A percentile compares a stretch with the other conserved stretches of the same genome.
These are phyloP conservation scores for Drosophila pegasa DNA, from an alignment of 2,888 invertebrate species.

Conservation along the genomic window DNA sequence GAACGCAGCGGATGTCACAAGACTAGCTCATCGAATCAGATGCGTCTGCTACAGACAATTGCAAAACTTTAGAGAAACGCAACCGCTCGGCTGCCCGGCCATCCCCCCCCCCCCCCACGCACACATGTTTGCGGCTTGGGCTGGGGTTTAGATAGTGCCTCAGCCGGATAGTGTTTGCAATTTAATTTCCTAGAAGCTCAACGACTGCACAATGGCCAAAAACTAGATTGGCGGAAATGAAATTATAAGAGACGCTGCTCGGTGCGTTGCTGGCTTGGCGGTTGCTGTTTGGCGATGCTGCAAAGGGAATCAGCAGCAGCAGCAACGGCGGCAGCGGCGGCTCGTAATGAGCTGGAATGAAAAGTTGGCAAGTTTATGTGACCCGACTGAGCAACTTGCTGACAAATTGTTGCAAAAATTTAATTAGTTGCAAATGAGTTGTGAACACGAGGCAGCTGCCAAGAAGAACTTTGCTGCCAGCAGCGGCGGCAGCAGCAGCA, in stretches of 20 bases:
- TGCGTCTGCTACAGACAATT: constrained; percentile 8
- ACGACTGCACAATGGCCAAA: constrained; percentile 54
- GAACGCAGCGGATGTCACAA: not conserved
- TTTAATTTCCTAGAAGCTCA: constrained; percentile 65
- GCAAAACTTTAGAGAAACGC: not conserved
- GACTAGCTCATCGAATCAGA: constrained; percentile 4
- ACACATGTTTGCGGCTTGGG: not conserved
- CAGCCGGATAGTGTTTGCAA: constrained; percentile 69
- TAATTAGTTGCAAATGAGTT: constrained; percentile 72
- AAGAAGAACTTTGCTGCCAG: constrained; percentile 28
- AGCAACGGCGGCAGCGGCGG: constrained; percentile 28
- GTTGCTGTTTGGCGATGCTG: not conserved
- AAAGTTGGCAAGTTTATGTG: constrained; percentile 61
- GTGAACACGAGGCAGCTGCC: constrained; percentile 44
- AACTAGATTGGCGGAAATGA: constrained; percentile 66
- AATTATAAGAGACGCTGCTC: constrained; percentile 48
- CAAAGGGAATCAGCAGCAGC: constrained; percentile 9
- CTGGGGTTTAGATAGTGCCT: constrained; percentile 1
- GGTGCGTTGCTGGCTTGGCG: constrained; percentile 6
- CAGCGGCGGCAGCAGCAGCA: not conserved
- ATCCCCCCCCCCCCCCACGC: not conserved
- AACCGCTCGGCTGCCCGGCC: not conserved
- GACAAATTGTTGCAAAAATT: constrained; percentile 61
- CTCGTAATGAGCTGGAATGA: constrained; percentile 57
- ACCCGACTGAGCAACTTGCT: constrained; percentile 56